These are phyloP conservation scores for Osedax frankpressi DNA, from an alignment of 2,888 invertebrate genomes.

Conservation along the genomic window DNA sequence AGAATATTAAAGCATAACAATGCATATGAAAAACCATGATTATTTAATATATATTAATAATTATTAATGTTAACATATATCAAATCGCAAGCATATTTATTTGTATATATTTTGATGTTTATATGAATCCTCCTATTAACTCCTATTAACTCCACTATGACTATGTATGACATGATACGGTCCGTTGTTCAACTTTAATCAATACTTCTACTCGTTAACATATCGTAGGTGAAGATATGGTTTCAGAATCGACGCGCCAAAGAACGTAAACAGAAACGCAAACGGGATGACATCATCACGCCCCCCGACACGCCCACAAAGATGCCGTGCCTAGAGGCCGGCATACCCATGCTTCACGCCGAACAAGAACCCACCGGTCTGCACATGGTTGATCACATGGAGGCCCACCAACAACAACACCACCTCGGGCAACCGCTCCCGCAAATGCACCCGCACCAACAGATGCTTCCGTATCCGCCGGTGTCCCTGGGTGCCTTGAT, in stretches of 20 bases:
- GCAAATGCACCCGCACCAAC: background rate
- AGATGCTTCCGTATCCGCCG: background rate
- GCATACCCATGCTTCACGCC: background rate
- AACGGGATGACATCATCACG: constrained; percentile 17
- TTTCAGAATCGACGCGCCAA: constrained; percentile 70
- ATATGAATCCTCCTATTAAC: too few species aligned
- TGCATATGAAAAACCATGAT: too few species aligned
- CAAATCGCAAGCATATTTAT: too few species aligned
- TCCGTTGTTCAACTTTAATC: constrained; percentile 50
- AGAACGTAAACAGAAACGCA: constrained; percentile 53
- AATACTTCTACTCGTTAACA: background rate
- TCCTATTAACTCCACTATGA: background rate
- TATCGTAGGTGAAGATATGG: constrained; percentile 25
- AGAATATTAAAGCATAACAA: too few species aligned
- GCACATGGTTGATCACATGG: background rate
- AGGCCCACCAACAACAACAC: background rate
- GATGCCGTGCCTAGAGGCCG: background rate
- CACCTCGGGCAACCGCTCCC: background rate
- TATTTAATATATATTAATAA: too few species aligned
- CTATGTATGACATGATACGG: background rate
- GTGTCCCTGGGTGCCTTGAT: background rate
- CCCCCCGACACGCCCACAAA: background rate
- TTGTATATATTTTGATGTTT: too few species aligned
- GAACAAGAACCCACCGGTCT: background rate
- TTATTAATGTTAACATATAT: too few species aligned